Evolutionary conservation across 2,113 vertebrate genomes (phyloP).

Genomic region (Archilochus colubris): DNA sequence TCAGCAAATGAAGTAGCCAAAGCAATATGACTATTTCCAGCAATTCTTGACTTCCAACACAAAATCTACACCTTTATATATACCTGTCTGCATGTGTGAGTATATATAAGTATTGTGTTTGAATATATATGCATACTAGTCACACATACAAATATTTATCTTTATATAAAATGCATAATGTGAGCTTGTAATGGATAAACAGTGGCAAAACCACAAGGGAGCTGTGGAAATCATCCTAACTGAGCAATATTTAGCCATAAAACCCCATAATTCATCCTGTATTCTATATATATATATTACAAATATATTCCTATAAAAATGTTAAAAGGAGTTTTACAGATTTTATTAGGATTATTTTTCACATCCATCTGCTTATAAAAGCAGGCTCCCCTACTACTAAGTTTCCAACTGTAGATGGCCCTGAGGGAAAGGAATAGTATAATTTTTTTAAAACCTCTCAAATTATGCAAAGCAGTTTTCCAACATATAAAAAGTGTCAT

Average conservation of each 20-base stretch:
- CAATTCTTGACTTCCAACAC: background rate
- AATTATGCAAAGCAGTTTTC: constrained; percentile 58
- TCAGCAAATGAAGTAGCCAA: background rate
- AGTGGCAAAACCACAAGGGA: constrained; percentile 6
- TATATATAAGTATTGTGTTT: background rate
- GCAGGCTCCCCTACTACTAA: background rate
- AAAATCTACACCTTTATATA: background rate
- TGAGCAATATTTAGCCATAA: constrained; percentile 24
- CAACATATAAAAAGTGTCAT: constrained; percentile 31
- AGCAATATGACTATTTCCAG: background rate
- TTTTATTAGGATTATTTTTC: constrained; percentile 66
- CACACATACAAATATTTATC: background rate
- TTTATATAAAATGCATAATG: background rate
- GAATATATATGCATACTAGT: background rate
- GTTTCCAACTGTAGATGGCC: constrained; percentile 39
- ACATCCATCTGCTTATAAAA: constrained; percentile 46
- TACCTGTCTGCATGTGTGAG: background rate
- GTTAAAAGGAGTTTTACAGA: constrained; percentile 35
- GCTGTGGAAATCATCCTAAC: constrained; percentile 1
- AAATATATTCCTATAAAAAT: constrained; percentile 51
- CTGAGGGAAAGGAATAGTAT: constrained; percentile 35
- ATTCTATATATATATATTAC: constrained; percentile 3
- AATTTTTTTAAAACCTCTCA: constrained; percentile 19
- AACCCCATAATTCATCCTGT: background rate
- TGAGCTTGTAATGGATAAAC: background rate